Base-by-base conservation (phyloP, 2,113 vertebrate genomes). In the Haplochromis burtoni region DNA sequence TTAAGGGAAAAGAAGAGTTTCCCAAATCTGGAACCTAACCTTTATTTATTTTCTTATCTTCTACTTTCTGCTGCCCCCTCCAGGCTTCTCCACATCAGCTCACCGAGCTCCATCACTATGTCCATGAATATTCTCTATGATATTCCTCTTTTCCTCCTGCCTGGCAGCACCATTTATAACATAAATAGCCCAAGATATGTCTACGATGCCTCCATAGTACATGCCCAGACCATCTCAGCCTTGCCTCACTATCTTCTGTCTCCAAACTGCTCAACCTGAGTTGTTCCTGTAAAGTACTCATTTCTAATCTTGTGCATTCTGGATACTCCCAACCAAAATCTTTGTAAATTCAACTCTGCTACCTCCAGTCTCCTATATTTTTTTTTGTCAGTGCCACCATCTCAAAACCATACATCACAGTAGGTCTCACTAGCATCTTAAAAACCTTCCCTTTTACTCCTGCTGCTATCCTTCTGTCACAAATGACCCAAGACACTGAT, bases 31-130 rank as follows among this genome's bases (percentile, higher is more conserved):
- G 35, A 40, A 24, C 63, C 7, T 68, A 68, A 66, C 31, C 12
- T 71, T 71, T 71, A 71, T 42, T 42, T 2, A 3, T 24, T 40
- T 71, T 71, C 35, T 71, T 24, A 42, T 24, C 66, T 71, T 71
- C n/a, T 71, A 24, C 7, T 71, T 71, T 71, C 35, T 24, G n/a
- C 35, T 24, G 35, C 66, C n/a, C 33, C 19, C 63, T 68, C n/a
- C 33, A 71, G 8, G n/a, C n/a, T 24, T 42, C 66, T 42, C 38
- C 13, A 71, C n/a, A 71, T 24, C 0, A 16, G 35, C 42, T 71
- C n/a, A 42, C 12, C 0, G 5, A 24, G n/a, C 38, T 71, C 38
- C 0, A 42, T 42, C 38, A 42, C 66, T 66, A 38, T 38, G 33
- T 68, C 38, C 66, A 71, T 24, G 12, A 42, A 0, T 40, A 42